Conservation (phyloP, 2,113 vertebrate species). For the Fulmarus glacialis region DNA sequence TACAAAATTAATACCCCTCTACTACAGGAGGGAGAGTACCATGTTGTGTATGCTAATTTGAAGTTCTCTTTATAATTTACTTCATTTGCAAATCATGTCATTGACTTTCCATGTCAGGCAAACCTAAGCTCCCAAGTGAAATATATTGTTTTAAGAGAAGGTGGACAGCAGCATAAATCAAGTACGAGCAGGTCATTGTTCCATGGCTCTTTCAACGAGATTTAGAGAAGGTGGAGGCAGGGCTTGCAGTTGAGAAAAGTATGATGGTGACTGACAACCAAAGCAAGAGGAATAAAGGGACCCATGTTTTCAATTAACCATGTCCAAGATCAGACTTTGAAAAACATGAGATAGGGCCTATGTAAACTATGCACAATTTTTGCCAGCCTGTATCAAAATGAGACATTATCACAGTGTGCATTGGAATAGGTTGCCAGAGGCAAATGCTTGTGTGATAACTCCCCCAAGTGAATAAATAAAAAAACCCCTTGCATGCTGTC, state of each 20-base stretch:
- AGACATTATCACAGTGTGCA: constrained; percentile 2
- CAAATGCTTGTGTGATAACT: constrained; percentile 10
- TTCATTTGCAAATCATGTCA: not conserved
- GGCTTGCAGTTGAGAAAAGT: not conserved
- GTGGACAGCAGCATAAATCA: constrained; percentile 27
- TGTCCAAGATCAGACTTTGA: not conserved
- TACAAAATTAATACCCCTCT: not conserved
- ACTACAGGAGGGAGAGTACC: not conserved
- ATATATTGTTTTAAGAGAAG: constrained; percentile 21
- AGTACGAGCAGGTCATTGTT: not conserved
- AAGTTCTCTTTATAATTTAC: not conserved
- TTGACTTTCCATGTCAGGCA: not conserved
- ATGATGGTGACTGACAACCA: not conserved
- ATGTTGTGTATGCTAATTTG: not conserved
- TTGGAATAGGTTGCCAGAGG: constrained; percentile 9
- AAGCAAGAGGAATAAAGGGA: not conserved
- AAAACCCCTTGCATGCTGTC: not conserved
- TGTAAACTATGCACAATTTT: not conserved
- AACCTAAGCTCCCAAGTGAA: not conserved
- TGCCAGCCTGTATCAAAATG: not conserved
- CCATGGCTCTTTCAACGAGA: not conserved
- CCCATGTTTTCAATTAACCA: not conserved
- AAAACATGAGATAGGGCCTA: not conserved
- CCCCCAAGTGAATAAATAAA: not conserved
- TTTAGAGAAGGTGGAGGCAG: not conserved